These are phyloP conservation scores for Corythornis cristatus DNA, from an alignment of 2,113 vertebrate species.

Conservation along the genomic window DNA sequence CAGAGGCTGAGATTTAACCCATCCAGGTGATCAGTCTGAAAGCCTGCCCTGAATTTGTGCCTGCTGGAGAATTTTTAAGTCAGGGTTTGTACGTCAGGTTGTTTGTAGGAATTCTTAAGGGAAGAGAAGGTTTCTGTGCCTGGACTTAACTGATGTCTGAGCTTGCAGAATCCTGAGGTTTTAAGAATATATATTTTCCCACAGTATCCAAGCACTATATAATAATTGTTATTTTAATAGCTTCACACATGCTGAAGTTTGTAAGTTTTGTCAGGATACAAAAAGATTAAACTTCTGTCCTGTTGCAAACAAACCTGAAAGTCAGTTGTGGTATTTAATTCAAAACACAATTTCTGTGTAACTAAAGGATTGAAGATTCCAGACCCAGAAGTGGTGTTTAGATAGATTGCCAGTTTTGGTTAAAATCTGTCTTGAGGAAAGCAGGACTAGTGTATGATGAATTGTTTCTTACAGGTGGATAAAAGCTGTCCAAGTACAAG, in stretches of 20 bases:
- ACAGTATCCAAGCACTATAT: neutral
- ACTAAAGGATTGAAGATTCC: neutral
- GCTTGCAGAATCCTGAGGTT: neutral
- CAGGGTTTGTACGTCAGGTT: neutral
- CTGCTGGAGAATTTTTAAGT: neutral
- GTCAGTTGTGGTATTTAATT: neutral
- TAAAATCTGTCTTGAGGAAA: neutral
- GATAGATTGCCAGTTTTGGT: neutral
- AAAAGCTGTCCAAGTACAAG: neutral
- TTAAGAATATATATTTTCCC: neutral
- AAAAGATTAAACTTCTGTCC: neutral
- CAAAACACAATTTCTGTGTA: neutral
- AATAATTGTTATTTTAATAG: neutral
- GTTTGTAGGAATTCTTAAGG: neutral
- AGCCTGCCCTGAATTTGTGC: neutral
- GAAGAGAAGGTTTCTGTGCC: neutral
- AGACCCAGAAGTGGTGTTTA: neutral
- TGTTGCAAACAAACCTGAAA: neutral
- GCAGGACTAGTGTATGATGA: neutral
- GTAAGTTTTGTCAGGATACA: neutral
- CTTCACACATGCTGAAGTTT: neutral
- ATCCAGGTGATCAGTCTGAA: neutral
- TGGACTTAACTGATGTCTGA: neutral
- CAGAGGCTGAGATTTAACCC: neutral
- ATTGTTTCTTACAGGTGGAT: neutral